These are phyloP conservation scores for Clepsis dumicolana DNA, from an alignment of 2,888 invertebrate genomes.

Conservation along the genomic window DNA sequence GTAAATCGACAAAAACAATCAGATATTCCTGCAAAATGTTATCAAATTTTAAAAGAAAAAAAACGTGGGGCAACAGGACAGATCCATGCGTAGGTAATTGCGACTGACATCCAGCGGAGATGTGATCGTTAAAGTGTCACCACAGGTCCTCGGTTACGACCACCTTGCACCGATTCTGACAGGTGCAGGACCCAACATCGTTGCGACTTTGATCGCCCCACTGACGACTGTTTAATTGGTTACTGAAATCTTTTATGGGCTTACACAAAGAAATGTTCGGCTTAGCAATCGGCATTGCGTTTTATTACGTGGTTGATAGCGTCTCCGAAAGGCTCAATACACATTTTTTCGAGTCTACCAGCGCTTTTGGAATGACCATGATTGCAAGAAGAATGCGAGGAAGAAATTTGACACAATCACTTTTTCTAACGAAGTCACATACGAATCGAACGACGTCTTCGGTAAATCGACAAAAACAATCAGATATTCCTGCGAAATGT, in stretches of 20 bases:
- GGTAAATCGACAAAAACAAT: neutral
- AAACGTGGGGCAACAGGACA: neutral
- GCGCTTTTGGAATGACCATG: too few species aligned
- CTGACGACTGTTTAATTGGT: slow-evolving; percentile 38
- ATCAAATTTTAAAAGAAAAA: neutral
- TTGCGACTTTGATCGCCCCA: slow-evolving; percentile 28
- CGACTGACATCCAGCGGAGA: slow-evolving; percentile 19
- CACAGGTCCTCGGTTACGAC: slow-evolving; percentile 18
- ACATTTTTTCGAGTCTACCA: too few species aligned
- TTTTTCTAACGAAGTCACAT: too few species aligned
- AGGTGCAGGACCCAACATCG: slow-evolving; percentile 20
- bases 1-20: neutral
- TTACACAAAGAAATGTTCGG: slow-evolving; percentile 22
- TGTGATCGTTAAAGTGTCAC: slow-evolving; percentile 34
- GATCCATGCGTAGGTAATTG: slow-evolving; percentile 16
- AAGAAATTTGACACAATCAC: too few species aligned
- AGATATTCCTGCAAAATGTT: neutral
- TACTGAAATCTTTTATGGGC: slow-evolving; percentile 41
- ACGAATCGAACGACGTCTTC: slow-evolving; percentile 1
- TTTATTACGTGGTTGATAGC: slow-evolving; percentile 32
- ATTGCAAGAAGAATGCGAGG: too few species aligned
- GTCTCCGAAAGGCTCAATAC: slow-evolving; percentile 36
- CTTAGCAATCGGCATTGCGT: slow-evolving; percentile 31
- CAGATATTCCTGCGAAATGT: neutral
- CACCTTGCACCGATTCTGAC: slow-evolving; percentile 27